These are phyloP conservation scores for Buceros bicornis DNA, from an alignment of 2,797 vertebrate species.

Conservation along the genomic window DNA sequence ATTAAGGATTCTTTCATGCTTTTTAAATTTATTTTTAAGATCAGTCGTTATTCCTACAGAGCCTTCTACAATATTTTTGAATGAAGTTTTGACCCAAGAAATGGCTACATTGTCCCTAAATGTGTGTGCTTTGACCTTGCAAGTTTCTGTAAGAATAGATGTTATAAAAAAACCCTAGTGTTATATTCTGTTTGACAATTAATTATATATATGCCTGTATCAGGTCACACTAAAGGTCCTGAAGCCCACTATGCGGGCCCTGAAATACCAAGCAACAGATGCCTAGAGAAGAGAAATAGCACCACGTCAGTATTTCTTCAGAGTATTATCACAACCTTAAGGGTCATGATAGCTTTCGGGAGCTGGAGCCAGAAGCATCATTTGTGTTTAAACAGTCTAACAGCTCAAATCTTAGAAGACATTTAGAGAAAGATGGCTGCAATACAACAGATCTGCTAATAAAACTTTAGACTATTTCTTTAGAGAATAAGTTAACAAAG, in stretches of 20 bases:
- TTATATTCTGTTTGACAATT: not conserved
- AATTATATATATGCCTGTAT: not conserved
- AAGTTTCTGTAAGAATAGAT: not conserved
- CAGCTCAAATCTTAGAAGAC: not conserved
- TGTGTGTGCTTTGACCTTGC: fast-evolving
- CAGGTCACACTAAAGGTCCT: not conserved
- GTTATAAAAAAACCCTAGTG: not conserved
- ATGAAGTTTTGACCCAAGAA: not conserved
- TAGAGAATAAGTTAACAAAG: not conserved
- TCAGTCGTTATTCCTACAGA: not conserved
- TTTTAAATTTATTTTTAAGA: not conserved
- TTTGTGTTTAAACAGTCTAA: not conserved
- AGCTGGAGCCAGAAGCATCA: not conserved
- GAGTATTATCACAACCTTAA: not conserved
- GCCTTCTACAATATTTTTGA: not conserved
- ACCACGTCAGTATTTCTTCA: not conserved
- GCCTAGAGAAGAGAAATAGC: not conserved
- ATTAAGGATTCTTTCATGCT: not conserved
- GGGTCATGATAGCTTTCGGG: not conserved
- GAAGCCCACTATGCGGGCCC: not conserved
- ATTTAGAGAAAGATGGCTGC: not conserved
- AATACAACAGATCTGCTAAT: not conserved
- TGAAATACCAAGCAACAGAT: not conserved
- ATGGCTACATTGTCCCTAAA: not conserved
- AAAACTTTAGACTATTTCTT: not conserved